A percentile compares a stretch with the other conserved stretches of the same genome.
Conservation (phyloP, 53 echinoderm and acorn worm genomes). For the Stichopus horrens region DNA sequence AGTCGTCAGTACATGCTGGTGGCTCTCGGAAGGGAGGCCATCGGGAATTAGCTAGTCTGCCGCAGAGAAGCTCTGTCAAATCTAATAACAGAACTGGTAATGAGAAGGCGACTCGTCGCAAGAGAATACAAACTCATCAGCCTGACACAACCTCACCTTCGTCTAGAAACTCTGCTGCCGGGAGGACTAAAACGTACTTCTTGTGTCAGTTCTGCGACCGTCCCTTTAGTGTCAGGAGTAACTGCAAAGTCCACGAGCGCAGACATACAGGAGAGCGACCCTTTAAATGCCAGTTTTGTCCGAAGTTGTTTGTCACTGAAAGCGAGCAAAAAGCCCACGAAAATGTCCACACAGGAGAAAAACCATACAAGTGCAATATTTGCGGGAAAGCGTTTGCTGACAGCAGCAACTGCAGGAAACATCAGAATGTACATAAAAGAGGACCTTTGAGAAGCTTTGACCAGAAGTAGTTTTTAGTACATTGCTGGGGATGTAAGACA, state of each 20-base stretch:
- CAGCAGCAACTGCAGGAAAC: background rate
- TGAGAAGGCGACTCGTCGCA: background rate
- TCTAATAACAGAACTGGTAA: background rate
- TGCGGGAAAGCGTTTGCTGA: slow-evolving; percentile 49
- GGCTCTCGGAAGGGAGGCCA: background rate
- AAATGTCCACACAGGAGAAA: slow-evolving; percentile 50
- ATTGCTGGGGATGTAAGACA: background rate
- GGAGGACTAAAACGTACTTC: background rate
- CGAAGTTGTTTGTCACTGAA: slow-evolving; percentile 51
- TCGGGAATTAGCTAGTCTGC: background rate
- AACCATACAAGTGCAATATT: slow-evolving; percentile 54
- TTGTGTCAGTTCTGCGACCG: background rate
- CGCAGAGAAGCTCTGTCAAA: background rate
- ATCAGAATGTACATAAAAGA: background rate
- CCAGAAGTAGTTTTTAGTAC: background rate
- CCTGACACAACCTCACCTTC: background rate
- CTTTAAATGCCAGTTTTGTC: slow-evolving; percentile 52
- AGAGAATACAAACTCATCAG: background rate
- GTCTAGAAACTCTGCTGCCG: background rate
- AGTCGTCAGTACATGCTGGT: background rate
- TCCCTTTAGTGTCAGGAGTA: background rate
- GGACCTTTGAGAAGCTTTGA: background rate
- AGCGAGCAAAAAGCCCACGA: slow-evolving; percentile 50
- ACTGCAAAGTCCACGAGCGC: slow-evolving; percentile 42
- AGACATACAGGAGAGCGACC: slow-evolving; percentile 56